phyloP scores from a whole-genome alignment of 2,888 invertebrate species.

The Erannis defoliaria region DNA sequence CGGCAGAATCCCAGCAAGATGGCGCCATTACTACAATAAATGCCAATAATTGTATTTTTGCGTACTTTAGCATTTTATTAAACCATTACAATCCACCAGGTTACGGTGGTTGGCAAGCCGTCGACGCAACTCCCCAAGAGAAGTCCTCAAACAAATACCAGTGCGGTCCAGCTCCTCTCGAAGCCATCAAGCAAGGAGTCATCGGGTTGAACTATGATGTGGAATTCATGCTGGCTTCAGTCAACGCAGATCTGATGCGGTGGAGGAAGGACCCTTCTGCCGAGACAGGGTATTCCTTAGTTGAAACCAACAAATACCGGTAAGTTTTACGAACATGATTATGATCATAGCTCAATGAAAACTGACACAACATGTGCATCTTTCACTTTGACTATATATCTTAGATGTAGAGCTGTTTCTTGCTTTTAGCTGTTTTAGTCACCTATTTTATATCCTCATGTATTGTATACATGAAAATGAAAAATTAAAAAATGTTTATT shows the following conservation, averaged over 20 bases:
- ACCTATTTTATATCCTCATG: too few species aligned
- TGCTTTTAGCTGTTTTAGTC: too few species aligned
- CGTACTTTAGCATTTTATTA: background rate
- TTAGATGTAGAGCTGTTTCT: too few species aligned
- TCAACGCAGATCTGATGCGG: conserved; percentile 91
- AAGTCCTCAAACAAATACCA: conserved; percentile 90
- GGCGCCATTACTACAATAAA: too few species aligned
- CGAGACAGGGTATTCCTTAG: conserved; percentile 50
- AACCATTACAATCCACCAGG: conserved; percentile 69
- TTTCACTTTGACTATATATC: too few species aligned
- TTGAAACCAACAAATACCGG: conserved; percentile 91
- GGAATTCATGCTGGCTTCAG: conserved; percentile 92
- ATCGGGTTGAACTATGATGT: conserved; percentile 92
- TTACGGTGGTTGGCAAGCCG: conserved; percentile 96
- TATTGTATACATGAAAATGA: too few species aligned
- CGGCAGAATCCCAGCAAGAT: too few species aligned
- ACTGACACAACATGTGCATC: too few species aligned
- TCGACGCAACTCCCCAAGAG: conserved; percentile 95
- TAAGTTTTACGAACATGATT: conserved; percentile 68
- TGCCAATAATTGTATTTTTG: too few species aligned
- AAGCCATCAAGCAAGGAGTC: conserved; percentile 92
- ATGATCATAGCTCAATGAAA: background rate
- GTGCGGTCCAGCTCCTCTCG: conserved; percentile 93
- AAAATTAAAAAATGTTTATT: too few species aligned
- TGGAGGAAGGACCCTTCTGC: conserved; percentile 85